phyloP scores from a whole-genome alignment of 1,140 invertebrate species.

The Drosophila truncata region DNA sequence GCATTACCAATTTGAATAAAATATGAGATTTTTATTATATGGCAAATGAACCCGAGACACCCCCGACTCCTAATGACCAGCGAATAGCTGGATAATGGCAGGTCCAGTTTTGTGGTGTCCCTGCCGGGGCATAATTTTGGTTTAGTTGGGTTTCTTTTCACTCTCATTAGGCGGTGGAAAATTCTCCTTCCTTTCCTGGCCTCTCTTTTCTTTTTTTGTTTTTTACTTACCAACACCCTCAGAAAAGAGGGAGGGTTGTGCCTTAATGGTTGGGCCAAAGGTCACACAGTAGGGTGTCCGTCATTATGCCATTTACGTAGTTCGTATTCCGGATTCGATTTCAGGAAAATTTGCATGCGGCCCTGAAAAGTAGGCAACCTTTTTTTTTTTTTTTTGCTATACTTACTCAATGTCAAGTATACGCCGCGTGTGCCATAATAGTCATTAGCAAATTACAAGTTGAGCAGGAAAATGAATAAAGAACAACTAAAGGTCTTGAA shows the following conservation, averaged over 20 bases:
- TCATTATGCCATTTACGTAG: slow-evolving; percentile 19
- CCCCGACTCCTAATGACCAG: slow-evolving; percentile 51
- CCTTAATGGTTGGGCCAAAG: slow-evolving; percentile 3
- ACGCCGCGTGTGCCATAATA: slow-evolving; percentile 11
- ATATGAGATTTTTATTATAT: slow-evolving; percentile 83
- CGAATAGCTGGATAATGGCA: slow-evolving; percentile 74
- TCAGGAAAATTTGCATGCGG: slow-evolving; percentile 8
- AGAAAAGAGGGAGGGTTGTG: neutral
- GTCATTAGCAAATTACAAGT: slow-evolving; percentile 17
- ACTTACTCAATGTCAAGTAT: slow-evolving; percentile 21
- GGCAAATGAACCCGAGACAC: slow-evolving; percentile 22
- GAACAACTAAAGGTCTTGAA: neutral
- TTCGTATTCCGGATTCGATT: slow-evolving; percentile 14
- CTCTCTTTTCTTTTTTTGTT: neutral
- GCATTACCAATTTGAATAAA: slow-evolving; percentile 85
- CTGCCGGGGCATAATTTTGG: slow-evolving; percentile 68
- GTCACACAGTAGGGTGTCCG: slow-evolving; percentile 11
- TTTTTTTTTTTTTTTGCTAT: neutral
- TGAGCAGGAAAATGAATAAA: neutral
- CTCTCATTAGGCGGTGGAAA: slow-evolving; percentile 61
- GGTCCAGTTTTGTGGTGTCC: slow-evolving; percentile 48
- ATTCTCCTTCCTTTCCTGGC: slow-evolving; percentile 15
- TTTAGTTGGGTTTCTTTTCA: slow-evolving; percentile 34
- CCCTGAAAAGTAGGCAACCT: slow-evolving; percentile 41
- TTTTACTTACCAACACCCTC: neutral